Percentiles rank a stretch among this genome's conserved stretches.
Conservation (phyloP, 1,140 invertebrate species). For the Danaus melanippus region DNA sequence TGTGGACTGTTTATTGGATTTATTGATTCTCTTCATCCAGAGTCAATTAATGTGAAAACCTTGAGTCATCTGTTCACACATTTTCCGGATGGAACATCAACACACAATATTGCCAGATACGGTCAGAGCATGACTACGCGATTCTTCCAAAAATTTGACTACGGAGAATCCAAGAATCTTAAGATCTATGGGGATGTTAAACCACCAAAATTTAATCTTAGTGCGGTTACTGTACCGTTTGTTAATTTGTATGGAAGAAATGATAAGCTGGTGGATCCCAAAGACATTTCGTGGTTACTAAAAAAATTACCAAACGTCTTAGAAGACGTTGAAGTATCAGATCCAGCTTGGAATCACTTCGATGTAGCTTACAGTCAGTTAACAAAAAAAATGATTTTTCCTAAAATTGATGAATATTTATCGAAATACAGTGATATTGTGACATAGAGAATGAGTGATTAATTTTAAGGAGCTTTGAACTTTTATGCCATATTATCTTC, state of each 20-base stretch:
- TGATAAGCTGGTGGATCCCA: slow-evolving; percentile 42
- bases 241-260: slow-evolving; percentile 44
- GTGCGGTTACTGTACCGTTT: slow-evolving; percentile 64
- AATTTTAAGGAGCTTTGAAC: not conserved
- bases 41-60: slow-evolving; percentile 35
- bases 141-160: slow-evolving; percentile 70
- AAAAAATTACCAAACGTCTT: slow-evolving; percentile 39
- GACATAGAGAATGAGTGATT: slow-evolving; percentile 2
- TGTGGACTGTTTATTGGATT: slow-evolving; percentile 20
- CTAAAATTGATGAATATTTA: slow-evolving; percentile 48
- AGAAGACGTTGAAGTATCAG: slow-evolving; percentile 30
- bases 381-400: slow-evolving; percentile 34
- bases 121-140: slow-evolving; percentile 65
- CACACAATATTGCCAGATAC: slow-evolving; percentile 77
- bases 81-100: slow-evolving; percentile 82
- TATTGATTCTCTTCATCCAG: slow-evolving; percentile 34
- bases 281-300: slow-evolving; percentile 45
- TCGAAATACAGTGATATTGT: slow-evolving; percentile 20
- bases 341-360: slow-evolving; percentile 53
- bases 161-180: slow-evolving; percentile 65
- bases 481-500: too few relatives aligned
- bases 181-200: slow-evolving; percentile 60
- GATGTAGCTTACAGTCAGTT: slow-evolving; percentile 42
- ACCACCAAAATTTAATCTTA: slow-evolving; percentile 71
- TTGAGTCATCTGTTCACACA: slow-evolving; percentile 67